phyloP scores from a whole-genome alignment of 2,888 invertebrate species.

The Pharmacophagus antenor region DNA sequence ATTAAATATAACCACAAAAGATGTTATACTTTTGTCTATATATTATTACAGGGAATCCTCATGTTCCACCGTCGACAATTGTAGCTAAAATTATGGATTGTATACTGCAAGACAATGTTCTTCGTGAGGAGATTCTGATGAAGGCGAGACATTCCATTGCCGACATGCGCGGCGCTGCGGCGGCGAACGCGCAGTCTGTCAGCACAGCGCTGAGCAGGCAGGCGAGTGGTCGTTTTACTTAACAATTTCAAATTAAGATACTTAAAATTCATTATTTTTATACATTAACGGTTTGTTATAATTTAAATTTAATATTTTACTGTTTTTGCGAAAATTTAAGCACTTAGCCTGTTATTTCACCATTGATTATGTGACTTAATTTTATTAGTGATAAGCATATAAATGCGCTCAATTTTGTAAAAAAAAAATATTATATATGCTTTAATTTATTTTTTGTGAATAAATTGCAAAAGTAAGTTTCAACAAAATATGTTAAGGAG shows the following conservation, averaged over 20 bases:
- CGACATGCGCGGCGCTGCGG: slow-evolving; percentile 62
- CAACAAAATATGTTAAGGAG: too few relatives aligned
- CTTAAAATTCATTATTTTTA: slow-evolving; percentile 20
- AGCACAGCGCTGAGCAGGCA: slow-evolving; percentile 30
- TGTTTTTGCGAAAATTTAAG: background rate
- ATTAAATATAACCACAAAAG: too few relatives aligned
- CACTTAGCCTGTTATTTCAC: background rate
- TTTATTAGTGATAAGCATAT: slow-evolving; percentile 3
- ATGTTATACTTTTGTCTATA: too few relatives aligned
- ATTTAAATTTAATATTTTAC: background rate
- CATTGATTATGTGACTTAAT: background rate
- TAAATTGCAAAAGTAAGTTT: background rate
- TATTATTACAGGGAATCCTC: slow-evolving; percentile 84
- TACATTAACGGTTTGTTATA: background rate
- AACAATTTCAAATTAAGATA: slow-evolving; percentile 7
- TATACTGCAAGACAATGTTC: slow-evolving; percentile 81
- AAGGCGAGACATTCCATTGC: slow-evolving; percentile 72
- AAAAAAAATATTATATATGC: background rate
- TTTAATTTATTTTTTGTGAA: background rate
- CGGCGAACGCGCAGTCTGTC: slow-evolving; percentile 53
- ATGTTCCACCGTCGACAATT: slow-evolving; percentile 89
- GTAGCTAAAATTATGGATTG: slow-evolving; percentile 90
- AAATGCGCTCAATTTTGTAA: slow-evolving; percentile 13
- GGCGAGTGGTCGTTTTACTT: slow-evolving; percentile 34
- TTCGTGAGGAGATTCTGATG: slow-evolving; percentile 67